Conservation (phyloP, 2,113 vertebrate species). For the Zosterops hypoxanthus region DNA sequence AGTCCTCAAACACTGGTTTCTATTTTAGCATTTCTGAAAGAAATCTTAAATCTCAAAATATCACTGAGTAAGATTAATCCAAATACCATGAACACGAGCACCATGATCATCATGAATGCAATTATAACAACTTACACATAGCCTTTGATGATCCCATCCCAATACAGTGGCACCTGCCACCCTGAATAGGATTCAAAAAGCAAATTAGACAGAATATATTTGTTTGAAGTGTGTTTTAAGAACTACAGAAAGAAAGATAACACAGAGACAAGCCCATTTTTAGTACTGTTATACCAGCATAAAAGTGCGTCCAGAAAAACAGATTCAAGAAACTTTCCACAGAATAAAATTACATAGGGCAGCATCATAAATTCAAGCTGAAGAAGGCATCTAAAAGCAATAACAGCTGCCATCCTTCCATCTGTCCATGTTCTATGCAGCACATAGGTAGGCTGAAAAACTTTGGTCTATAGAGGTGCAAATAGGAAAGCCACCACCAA, state of each 20-base stretch:
- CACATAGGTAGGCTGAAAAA: background rate
- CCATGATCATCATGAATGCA: background rate
- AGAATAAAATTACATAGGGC: background rate
- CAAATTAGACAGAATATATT: background rate
- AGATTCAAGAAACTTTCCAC: background rate
- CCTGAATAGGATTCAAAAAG: background rate
- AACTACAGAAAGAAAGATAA: background rate
- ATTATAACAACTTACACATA: background rate
- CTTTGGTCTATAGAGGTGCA: background rate
- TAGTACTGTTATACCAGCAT: background rate
- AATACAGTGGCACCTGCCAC: background rate
- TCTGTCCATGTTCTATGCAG: background rate
- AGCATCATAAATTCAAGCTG: background rate
- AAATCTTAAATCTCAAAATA: background rate
- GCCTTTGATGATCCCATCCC: background rate
- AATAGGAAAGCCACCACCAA: background rate
- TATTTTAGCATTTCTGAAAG: background rate
- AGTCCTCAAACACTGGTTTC: background rate
- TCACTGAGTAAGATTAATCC: background rate
- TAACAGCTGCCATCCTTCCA: background rate
- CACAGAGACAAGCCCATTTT: background rate
- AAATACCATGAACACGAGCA: background rate
- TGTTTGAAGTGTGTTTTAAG: background rate
- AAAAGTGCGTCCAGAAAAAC: background rate
- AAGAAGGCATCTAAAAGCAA: background rate